Conservation (phyloP, 2,113 vertebrate species). For the Ornithorhynchus anatinus region DNA sequence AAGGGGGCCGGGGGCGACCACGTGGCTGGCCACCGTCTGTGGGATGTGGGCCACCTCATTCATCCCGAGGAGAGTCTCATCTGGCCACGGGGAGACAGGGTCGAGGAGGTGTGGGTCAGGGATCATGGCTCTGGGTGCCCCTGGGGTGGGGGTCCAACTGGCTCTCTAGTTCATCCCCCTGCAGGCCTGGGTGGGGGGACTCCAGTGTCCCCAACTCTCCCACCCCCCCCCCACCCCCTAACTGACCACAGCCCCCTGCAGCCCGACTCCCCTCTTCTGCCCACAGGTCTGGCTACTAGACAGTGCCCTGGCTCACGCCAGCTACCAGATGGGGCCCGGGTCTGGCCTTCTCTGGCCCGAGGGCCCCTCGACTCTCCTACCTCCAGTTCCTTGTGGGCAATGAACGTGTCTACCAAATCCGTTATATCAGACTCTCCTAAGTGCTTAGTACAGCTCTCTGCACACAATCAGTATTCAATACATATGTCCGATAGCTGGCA, state of each 20-base stretch:
- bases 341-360: rapidly evolving
- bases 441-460: no score
- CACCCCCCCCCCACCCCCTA: background rate
- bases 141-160: no score
- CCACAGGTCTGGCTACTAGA: no score
- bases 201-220: background rate
- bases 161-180: background rate
- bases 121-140: no score
- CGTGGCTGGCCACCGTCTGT: slow-evolving; percentile 79
- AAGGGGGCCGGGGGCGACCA: background rate
- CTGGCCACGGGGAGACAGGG: slow-evolving; percentile 62
- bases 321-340: no score
- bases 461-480: no score
- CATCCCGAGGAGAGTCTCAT: slow-evolving; percentile 80
- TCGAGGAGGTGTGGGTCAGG: background rate
- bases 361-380: no score
- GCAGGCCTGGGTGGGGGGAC: background rate
- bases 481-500: no score
- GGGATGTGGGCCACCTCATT: slow-evolving; percentile 86
- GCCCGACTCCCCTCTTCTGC: background rate
- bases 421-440: no score
- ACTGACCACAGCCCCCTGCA: background rate
- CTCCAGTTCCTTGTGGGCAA: no score
- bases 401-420: no score
- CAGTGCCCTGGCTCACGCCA: no score